Base-by-base conservation (phyloP, 2,888 invertebrate genomes). In the Tipula unca region DNA sequence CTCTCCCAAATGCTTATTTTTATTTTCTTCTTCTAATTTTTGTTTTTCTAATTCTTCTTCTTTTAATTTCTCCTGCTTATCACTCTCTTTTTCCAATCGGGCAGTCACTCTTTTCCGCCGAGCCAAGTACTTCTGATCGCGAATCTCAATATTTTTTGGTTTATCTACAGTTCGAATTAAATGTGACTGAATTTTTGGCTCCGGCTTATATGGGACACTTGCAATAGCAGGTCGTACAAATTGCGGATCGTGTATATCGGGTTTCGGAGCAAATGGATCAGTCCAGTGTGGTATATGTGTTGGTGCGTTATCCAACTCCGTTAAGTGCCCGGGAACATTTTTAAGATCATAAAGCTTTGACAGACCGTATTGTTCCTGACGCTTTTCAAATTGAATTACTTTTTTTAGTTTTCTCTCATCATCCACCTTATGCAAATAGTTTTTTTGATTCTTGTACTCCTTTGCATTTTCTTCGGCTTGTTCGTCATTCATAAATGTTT, bases 401-500 rank as follows among this genome's bases (percentile, higher is more conserved):
- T 86, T 84, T 32, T 87, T 85, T 0, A 89, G 89, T 48, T 88
- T 86, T 2, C 86, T 87, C 36, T 89, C 88, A 0, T 89, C 87
- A 8, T 87, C 87, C 4, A 88, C 88, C 0, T 90, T 88, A 3
- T 89, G 88, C 88, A 90, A 89, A 25, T 88, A 89, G 0, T 90
- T 89, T 1, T 88, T 86, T 1, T 90, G 87, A n/a, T 88, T 88
- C 84, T 89, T 88, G 85, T 89, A 91, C 82, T 89, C 89, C 36
- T 88, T 87, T 25, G 89, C 88, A 86, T 91, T 89, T 86, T 89
- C 89, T 3, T 88, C 86, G 82, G 89, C 88, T 85, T 90, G 89
- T 82, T 90, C 90, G 86, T 90, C 90, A 39, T 87, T 87, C 39
- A 88, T 87, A 85, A 89, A 91, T 0, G 90, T 90, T 82, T 88